Evolutionary conservation across 1,140 invertebrate species (phyloP).

Genomic region (Meteorus sp.): DNA sequence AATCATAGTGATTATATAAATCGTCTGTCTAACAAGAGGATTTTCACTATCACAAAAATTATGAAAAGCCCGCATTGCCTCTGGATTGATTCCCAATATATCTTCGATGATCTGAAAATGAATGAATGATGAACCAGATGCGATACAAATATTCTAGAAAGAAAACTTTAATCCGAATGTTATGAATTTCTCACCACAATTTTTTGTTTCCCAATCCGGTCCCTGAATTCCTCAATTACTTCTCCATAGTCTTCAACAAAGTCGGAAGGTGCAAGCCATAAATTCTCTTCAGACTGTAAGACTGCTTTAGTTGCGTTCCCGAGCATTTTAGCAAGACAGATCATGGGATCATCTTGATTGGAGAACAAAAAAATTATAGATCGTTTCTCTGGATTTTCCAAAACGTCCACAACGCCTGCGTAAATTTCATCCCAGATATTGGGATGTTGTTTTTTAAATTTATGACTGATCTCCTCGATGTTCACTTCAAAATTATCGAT

Average conservation of each 20-base stretch:
- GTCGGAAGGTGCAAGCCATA: slow-evolving; percentile 35
- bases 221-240: slow-evolving; percentile 32
- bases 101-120: slow-evolving; percentile 24
- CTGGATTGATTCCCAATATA: slow-evolving; percentile 30
- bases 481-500: slow-evolving; percentile 18
- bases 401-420: slow-evolving; percentile 34
- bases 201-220: slow-evolving; percentile 28
- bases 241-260: slow-evolving; percentile 39
- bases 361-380: slow-evolving; percentile 43
- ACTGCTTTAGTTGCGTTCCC: slow-evolving; percentile 34
- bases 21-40: slow-evolving; percentile 37
- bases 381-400: slow-evolving; percentile 30
- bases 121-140: too few relatives aligned
- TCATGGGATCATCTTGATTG: slow-evolving; percentile 32
- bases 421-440: slow-evolving; percentile 40
- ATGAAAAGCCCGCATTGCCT: slow-evolving; percentile 45
- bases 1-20: slow-evolving; percentile 47
- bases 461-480: slow-evolving; percentile 14
- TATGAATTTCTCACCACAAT: slow-evolving; percentile 41
- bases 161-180: neutral
- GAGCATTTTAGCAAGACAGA: slow-evolving; percentile 42
- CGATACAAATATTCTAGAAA: neutral
- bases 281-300: slow-evolving; percentile 28
- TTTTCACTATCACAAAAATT: slow-evolving; percentile 46
- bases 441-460: slow-evolving; percentile 39